Evolutionary conservation across 2,113 vertebrate genomes (phyloP).

Genomic region (Caranx melampygus): DNA sequence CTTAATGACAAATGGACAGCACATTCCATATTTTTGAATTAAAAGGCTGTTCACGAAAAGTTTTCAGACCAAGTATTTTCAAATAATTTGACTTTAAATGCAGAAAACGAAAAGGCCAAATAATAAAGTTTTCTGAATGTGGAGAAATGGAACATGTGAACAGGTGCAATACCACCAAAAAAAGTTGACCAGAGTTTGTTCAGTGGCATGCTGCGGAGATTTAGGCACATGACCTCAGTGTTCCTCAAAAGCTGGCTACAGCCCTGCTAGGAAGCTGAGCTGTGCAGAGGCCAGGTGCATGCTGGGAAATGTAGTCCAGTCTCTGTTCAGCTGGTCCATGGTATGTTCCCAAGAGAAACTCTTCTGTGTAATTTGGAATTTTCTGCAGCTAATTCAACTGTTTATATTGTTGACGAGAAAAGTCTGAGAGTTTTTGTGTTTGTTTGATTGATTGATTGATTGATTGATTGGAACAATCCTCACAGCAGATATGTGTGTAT

Average conservation of each 20-base stretch:
- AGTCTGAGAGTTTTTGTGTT: slow-evolving; percentile 31
- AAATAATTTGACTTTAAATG: background rate
- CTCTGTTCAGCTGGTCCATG: slow-evolving; percentile 14
- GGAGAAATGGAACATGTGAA: background rate
- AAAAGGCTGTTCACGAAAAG: background rate
- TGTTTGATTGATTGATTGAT: slow-evolving; percentile 24
- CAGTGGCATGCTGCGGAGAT: background rate
- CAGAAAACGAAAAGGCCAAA: background rate
- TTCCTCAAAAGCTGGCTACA: background rate
- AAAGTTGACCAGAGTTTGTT: background rate
- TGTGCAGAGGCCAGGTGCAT: slow-evolving; percentile 55
- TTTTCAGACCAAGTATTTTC: too few relatives aligned
- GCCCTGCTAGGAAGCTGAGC: slow-evolving; percentile 8
- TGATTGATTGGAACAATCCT: slow-evolving; percentile 31
- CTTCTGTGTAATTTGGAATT: slow-evolving; percentile 2
- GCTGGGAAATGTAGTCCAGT: slow-evolving; percentile 68
- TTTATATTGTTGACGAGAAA: slow-evolving; percentile 54
- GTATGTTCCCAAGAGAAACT: background rate
- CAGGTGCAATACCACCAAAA: background rate
- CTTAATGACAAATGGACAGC: background rate
- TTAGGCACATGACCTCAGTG: background rate
- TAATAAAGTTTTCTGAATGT: background rate
- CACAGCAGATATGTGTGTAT: slow-evolving; percentile 45
- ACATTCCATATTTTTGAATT: too few relatives aligned
- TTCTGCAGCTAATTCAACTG: slow-evolving; percentile 25